Conservation (phyloP, 2,888 invertebrate species). For the Hanleya hanleyi region DNA sequence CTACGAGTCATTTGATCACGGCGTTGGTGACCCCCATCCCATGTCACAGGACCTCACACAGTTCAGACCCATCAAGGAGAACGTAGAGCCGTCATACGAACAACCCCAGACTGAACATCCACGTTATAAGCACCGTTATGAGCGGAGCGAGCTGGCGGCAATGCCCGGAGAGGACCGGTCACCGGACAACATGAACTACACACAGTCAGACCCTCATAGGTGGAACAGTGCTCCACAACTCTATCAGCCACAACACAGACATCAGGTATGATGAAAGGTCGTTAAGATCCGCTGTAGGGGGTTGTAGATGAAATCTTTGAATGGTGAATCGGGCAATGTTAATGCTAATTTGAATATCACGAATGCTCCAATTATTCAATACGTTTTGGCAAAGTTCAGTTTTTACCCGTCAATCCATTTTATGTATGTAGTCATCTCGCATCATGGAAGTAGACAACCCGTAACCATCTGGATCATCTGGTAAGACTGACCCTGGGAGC, state of each 20-base stretch:
- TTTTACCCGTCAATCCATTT: no score
- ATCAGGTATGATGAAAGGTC: slow-evolving; percentile 18
- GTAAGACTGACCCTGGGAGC: no score
- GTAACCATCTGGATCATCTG: no score
- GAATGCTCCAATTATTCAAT: no score
- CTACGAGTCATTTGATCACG: background rate
- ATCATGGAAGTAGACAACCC: no score
- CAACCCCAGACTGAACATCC: background rate
- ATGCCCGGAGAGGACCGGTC: no score
- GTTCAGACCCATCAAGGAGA: background rate
- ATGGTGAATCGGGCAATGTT: no score
- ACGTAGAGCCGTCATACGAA: background rate
- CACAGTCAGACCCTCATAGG: background rate
- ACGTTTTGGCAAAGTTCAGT: no score
- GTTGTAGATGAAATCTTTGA: no score
- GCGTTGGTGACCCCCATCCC: background rate
- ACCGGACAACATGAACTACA: no score
- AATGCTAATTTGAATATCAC: no score
- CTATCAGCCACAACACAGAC: slow-evolving; percentile 30
- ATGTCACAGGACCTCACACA: background rate
- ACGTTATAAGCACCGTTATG: background rate
- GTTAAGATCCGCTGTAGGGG: slow-evolving; percentile 8
- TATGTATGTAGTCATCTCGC: no score
- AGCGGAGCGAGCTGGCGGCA: background rate
- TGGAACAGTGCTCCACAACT: background rate